Conservation (phyloP, 2,888 invertebrate genomes). For the Tanytarsus gracilentus region DNA sequence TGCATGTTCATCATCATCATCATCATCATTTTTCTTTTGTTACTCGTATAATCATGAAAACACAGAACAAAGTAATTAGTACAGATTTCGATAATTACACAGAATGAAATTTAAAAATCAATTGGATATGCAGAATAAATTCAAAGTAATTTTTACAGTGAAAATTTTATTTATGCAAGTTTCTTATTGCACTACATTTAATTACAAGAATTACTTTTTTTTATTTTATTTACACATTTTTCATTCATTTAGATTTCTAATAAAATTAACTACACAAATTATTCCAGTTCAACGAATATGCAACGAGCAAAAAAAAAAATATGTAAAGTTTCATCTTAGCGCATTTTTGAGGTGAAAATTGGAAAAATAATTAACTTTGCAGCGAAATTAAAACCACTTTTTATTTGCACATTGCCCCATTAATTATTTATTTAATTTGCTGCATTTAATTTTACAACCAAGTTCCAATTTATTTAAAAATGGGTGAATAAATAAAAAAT, state of each 20-base stretch:
- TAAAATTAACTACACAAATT: conserved; percentile 2
- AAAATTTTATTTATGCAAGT: too few species aligned
- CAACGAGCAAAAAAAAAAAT: neutral
- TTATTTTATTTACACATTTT: conserved; percentile 8
- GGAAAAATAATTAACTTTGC: neutral
- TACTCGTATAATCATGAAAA: too few species aligned
- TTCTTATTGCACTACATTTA: conserved; percentile 12
- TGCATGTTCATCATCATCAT: conserved; percentile 18
- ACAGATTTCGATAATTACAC: too few species aligned
- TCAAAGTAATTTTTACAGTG: too few species aligned
- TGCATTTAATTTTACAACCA: neutral
- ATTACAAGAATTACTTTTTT: conserved; percentile 2
- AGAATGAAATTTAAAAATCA: too few species aligned
- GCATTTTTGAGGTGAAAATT: neutral
- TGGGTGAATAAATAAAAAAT: too few species aligned
- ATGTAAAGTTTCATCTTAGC: neutral
- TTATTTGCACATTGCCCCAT: conserved; percentile 27
- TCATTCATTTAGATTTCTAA: neutral
- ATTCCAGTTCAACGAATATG: conserved; percentile 10
- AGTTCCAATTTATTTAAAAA: too few species aligned
- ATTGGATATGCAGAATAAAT: too few species aligned
- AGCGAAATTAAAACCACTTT: neutral
- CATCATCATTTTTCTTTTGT: neutral
- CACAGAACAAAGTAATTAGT: too few species aligned
- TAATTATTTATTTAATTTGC: neutral